phyloP scores from a whole-genome alignment of 2,113 vertebrate species.

The Tyrannus savana region DNA sequence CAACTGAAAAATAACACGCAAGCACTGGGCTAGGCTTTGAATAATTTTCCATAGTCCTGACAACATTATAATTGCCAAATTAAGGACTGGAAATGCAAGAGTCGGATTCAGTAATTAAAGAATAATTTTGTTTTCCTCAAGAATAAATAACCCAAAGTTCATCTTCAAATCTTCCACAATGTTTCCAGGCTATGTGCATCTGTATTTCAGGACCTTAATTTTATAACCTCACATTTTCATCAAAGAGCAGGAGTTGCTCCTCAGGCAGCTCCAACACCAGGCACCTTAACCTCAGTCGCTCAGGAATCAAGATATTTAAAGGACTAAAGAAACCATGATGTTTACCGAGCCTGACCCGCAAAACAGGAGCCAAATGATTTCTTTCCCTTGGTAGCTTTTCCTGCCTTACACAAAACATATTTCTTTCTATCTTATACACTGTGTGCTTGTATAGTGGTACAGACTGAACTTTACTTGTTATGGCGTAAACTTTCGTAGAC shows the following conservation, averaged over 20 bases:
- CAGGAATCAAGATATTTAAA: background rate
- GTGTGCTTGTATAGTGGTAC: background rate
- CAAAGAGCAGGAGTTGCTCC: background rate
- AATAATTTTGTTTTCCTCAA: background rate
- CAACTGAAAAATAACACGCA: background rate
- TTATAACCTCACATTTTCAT: background rate
- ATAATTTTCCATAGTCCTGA: background rate
- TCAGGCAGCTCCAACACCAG: background rate
- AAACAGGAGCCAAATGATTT: background rate
- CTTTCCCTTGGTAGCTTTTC: background rate
- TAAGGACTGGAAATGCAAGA: background rate
- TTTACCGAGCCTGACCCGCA: background rate
- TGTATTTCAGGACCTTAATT: background rate
- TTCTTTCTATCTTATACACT: background rate
- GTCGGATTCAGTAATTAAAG: background rate
- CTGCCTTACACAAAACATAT: background rate
- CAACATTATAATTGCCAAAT: background rate
- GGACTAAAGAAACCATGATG: rapidly evolving
- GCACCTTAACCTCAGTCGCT: rapidly evolving
- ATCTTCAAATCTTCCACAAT: background rate
- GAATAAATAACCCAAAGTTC: background rate
- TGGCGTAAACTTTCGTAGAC: background rate
- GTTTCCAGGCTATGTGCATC: background rate
- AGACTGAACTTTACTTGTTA: background rate
- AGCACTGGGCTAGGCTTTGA: background rate